phyloP scores from a whole-genome alignment of 2,797 vertebrate genomes.

The Chaenodraco wilsoni region DNA sequence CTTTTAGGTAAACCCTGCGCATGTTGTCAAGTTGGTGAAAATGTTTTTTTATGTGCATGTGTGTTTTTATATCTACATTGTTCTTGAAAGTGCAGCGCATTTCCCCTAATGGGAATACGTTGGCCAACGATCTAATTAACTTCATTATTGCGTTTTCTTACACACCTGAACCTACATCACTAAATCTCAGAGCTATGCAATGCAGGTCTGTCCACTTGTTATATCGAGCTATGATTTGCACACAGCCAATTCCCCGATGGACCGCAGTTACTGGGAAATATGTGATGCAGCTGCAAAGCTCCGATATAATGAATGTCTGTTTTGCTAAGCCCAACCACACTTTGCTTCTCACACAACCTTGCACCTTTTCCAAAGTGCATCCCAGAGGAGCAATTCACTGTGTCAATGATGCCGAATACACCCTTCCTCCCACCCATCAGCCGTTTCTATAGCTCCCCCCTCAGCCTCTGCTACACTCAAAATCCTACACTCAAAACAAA shows the following conservation, averaged over 20 bases:
- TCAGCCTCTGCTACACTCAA: conserved; percentile 29
- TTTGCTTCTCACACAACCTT: conserved; percentile 79
- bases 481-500: conserved; percentile 34
- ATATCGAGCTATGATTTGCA: conserved; percentile 47
- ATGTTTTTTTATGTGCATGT: too few species aligned
- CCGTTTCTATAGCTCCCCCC: conserved; percentile 31
- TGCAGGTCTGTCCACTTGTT: conserved; percentile 27
- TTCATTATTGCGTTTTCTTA: conserved; percentile 4
- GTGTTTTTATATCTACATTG: too few species aligned
- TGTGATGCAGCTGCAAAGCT: conserved; percentile 67
- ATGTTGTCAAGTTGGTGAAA: too few species aligned
- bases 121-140: not conserved
- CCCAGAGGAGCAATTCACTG: conserved; percentile 74
- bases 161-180: not conserved
- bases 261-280: conserved; percentile 50
- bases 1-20: too few species aligned
- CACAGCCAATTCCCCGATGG: conserved; percentile 26
- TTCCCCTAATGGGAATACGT: too few species aligned
- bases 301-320: conserved; percentile 78
- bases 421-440: conserved; percentile 13
- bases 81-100: too few species aligned
- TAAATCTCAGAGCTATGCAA: not conserved
- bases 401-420: conserved; percentile 67
- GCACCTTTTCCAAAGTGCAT: conserved; percentile 73
- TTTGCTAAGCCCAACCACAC: conserved; percentile 73